Base-by-base conservation (phyloP, 1,140 invertebrate genomes). In the Thaumatotibia leucotreta region DNA sequence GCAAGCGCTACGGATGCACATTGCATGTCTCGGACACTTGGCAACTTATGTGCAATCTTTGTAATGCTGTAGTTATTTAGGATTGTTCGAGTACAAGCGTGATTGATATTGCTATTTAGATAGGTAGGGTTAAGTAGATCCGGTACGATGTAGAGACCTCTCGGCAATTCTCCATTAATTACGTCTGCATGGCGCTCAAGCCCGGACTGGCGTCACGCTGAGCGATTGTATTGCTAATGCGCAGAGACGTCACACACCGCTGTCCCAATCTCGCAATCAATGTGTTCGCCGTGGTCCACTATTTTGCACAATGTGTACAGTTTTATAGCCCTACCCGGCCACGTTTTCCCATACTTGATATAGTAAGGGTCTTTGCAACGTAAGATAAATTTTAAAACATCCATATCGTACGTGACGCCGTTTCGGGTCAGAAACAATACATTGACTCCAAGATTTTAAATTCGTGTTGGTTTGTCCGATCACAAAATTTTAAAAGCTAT, bases 181-280 rank as follows among this genome's bases (percentile, higher is more conserved):
- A 75, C 75, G 74, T 69, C 49, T 49, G 32, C 61, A 64, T 66
- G 68, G 74, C 52, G 69, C 70, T 70, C 50, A 65, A 66, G 68
- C 71, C 65, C 64, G 58, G 69, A 65, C 64, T 70, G 72, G 66
- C 70, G 72, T 77, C 73, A 67, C 70, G 61, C 74, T 78, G 79
- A 86, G 68, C 76, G 80, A 86, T 86, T 84, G 77, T 83, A 69
- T 72, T 75, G 68, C 74, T 83, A 80, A 83, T 80, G 77, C 75
- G 63, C 33, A 64, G 70, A 67, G 73, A 73, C 73, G 70, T 72
- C 52, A 58, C 52, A 31, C 45, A 35, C 32, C 45, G 45, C 67
- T 61, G 31, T 32, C 33, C 50, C 31, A 24, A 35, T 61, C n/a
- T 33, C 61, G 29, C 27, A 58, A 58, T 58, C 52, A 58, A 58